phyloP scores from a whole-genome alignment of 2,113 vertebrate species.

The Leucosticte australis region DNA sequence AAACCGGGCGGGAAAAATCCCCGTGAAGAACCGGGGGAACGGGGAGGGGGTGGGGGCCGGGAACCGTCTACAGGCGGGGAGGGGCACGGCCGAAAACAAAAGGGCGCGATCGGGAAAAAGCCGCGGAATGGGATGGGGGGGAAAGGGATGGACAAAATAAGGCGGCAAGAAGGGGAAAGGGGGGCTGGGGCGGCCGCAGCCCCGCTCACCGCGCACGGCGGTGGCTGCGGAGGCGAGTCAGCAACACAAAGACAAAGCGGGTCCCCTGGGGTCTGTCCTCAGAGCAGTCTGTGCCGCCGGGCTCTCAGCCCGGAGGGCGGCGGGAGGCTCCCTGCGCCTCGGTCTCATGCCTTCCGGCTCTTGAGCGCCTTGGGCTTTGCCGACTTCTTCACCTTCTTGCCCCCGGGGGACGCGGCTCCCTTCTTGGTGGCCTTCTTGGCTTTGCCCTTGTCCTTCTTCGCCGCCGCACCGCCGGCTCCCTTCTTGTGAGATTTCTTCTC shows the following conservation, averaged over 20 bases:
- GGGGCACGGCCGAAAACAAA: not conserved
- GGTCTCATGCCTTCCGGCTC: slow-evolving; percentile 73
- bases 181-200: not conserved
- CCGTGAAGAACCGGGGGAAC: not conserved
- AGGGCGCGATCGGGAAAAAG: not conserved
- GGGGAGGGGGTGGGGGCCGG: not conserved
- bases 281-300: not conserved
- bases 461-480: not conserved
- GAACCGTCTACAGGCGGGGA: not conserved
- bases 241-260: slow-evolving; percentile 48
- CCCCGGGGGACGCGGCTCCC: slow-evolving; percentile 59
- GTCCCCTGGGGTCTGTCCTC: slow-evolving; percentile 23
- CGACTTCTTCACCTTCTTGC: slow-evolving; percentile 80
- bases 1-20: not conserved
- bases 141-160: not conserved
- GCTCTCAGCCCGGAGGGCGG: slow-evolving; percentile 6
- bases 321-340: not conserved
- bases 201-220: slow-evolving; percentile 6
- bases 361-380: slow-evolving; percentile 80
- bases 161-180: not conserved
- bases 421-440: slow-evolving; percentile 70
- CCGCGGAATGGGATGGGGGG: not conserved
- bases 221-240: slow-evolving; percentile 13
- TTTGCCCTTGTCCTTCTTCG: slow-evolving; percentile 68
- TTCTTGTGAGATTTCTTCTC: slow-evolving; percentile 73